phyloP scores from a whole-genome alignment of 1,140 invertebrate genomes.

The Cherax destructor region DNA sequence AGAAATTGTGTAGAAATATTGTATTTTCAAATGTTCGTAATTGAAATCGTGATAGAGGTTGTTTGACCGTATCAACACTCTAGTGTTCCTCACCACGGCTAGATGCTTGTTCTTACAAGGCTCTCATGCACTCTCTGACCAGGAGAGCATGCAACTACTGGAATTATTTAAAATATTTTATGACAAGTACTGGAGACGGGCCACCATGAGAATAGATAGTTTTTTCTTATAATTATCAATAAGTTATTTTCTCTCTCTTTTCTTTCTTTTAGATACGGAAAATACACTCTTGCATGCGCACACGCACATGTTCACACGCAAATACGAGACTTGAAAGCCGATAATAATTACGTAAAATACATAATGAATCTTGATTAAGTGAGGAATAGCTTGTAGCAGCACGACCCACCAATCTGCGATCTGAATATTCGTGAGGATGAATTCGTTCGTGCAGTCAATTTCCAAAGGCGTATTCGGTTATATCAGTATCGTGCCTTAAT shows the following conservation, averaged over 20 bases:
- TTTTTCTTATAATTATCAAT: too few species aligned
- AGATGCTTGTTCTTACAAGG: background rate
- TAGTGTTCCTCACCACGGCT: background rate
- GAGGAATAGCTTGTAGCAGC: background rate
- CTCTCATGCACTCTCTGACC: background rate
- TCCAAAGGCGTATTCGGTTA: background rate
- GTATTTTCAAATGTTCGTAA: background rate
- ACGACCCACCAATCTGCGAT: background rate
- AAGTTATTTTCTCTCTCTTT: too few species aligned
- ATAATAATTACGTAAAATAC: background rate
- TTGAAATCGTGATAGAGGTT: background rate
- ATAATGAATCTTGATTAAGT: background rate
- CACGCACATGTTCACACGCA: background rate
- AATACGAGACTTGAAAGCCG: background rate
- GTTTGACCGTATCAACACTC: background rate
- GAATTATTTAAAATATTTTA: background rate
- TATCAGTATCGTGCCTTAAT: too few species aligned
- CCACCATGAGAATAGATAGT: too few species aligned
- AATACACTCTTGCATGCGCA: slow-evolving; percentile 5
- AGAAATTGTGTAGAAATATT: background rate
- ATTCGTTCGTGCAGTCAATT: background rate
- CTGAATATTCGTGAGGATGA: background rate
- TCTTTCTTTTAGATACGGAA: background rate
- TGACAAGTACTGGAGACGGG: too few species aligned
- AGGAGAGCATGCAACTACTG: too few species aligned